phyloP scores from a whole-genome alignment of 2,888 invertebrate species.

The Oxystoma pomonae region DNA sequence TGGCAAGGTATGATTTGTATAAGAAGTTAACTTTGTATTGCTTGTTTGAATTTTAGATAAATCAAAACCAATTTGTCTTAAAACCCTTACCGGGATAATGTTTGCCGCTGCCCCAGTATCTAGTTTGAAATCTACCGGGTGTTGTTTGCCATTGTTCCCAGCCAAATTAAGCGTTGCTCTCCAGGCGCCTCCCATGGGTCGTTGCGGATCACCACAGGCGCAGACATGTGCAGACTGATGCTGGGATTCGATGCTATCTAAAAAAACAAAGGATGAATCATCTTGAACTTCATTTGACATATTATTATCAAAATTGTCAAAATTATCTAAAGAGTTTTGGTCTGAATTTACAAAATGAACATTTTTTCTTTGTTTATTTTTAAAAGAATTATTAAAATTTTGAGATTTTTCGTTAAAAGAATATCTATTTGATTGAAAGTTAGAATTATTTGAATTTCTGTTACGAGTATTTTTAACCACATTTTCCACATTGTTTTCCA shows the following conservation, averaged over 20 bases:
- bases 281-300: neutral
- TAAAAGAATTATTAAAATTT: neutral
- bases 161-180: no score
- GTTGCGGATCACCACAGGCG: no score
- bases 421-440: neutral
- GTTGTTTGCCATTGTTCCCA: no score
- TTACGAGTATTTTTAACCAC: conserved; percentile 2
- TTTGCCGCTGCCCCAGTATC: conserved; percentile 10
- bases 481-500: conserved; percentile 11
- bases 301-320: neutral
- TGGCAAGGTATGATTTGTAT: neutral
- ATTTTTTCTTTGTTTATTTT: neutral
- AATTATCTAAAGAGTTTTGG: neutral
- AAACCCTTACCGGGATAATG: conserved; percentile 1
- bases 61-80: neutral
- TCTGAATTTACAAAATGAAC: neutral
- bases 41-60: conserved; percentile 7
- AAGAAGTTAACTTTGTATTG: conserved; percentile 6
- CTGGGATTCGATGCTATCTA: neutral
- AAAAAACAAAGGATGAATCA: neutral
- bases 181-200: no score
- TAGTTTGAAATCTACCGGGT: conserved; percentile 1
- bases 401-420: neutral
- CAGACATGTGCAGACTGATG: neutral
- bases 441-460: neutral